Conservation (phyloP, 2,888 invertebrate species). For the Morpho deidamia region DNA sequence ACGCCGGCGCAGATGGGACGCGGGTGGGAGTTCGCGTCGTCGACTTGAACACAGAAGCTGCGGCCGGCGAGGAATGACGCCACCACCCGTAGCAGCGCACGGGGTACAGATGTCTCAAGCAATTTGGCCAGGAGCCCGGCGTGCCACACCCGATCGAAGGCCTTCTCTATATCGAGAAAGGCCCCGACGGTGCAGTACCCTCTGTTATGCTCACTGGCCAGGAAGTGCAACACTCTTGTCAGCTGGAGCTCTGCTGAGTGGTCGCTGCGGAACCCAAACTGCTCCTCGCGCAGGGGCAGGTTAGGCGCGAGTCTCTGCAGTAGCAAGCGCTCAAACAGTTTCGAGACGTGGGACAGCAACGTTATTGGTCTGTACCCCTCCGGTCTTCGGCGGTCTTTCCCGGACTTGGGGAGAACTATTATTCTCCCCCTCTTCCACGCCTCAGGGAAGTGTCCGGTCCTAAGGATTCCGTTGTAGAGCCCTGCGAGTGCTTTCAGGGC, state of each 20-base stretch:
- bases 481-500: too few species aligned
- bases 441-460: too few species aligned
- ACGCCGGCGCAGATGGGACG: background rate
- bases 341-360: too few species aligned
- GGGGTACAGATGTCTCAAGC: constrained; percentile 21
- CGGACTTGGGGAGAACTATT: too few species aligned
- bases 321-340: too few species aligned
- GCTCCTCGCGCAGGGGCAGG: background rate
- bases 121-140: constrained; percentile 15
- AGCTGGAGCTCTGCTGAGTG: constrained; percentile 3
- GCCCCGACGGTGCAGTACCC: background rate
- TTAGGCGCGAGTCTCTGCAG: background rate
- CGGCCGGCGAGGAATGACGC: background rate
- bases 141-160: constrained; percentile 17
- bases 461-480: too few species aligned
- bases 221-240: background rate
- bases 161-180: background rate
- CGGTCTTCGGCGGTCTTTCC: too few species aligned
- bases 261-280: constrained; percentile 2
- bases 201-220: background rate
- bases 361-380: too few species aligned
- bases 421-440: too few species aligned
- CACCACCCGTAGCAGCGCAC: background rate
- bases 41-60: background rate
- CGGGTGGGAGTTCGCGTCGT: background rate